Conservation (phyloP, 2,113 vertebrate species). For the Argyrosomus japonicus region DNA sequence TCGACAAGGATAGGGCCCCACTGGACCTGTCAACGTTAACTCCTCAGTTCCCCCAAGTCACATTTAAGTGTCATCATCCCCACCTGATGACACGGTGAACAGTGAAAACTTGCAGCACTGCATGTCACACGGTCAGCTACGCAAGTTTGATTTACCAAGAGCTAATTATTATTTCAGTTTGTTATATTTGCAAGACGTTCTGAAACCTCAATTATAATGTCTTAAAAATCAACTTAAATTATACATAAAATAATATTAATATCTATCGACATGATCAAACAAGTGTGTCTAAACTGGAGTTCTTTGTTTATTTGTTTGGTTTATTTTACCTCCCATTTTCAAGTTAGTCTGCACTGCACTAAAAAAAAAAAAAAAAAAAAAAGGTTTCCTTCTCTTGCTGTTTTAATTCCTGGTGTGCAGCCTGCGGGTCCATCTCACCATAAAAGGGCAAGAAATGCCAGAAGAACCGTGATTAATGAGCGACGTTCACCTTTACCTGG, state of each 20-base stretch:
- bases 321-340: neutral
- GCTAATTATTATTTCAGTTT: no score
- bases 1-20: conserved; percentile 68
- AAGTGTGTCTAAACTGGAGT: neutral
- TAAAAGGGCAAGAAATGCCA: conserved; percentile 62
- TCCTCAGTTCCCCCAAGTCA: conserved; percentile 56
- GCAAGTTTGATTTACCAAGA: neutral
- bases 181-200: no score
- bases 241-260: neutral
- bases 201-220: neutral
- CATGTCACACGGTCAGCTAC: neutral
- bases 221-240: neutral
- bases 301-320: neutral
- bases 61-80: conserved; percentile 65
- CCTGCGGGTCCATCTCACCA: conserved; percentile 65
- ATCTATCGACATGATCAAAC: neutral
- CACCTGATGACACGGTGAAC: conserved; percentile 53
- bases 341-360: neutral
- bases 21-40: conserved; percentile 62
- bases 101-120: conserved; percentile 61
- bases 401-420: conserved; percentile 74
- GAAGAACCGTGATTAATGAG: conserved; percentile 75
- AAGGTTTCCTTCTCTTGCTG: conserved; percentile 32
- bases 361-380: neutral
- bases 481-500: conserved; percentile 74